Evolutionary conservation across 2,888 invertebrate species (phyloP), one percentile per base, ranked within the genome.

Genomic region (Heliconius hortense): DNA sequence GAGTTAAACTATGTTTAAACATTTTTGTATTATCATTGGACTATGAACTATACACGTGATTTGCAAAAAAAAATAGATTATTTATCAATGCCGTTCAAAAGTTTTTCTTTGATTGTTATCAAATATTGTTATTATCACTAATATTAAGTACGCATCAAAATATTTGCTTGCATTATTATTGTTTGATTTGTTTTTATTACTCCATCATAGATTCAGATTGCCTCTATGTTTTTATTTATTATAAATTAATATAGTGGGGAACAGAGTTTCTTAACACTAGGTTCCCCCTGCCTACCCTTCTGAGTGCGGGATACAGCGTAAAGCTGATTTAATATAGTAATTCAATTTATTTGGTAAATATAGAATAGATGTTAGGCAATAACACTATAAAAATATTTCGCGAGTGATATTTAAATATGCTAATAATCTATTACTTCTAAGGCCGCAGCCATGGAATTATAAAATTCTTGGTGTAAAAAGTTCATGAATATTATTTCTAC

Each of bases 81-180:
- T n/a, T n/a, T n/a, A 24, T 39, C 4, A 2, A 24, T 39, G 39
- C 24, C 7, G 24, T 24, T 39, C 3, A 18, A 66, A 66, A 24
- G 66, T 39, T 66, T 66, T 66, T 66, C 15, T 7, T 66, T 39
- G 66, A 66, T n/a, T n/a, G n/a, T n/a, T n/a, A n/a, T n/a, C n/a
- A n/a, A n/a, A n/a, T n/a, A n/a, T n/a, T n/a, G n/a, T n/a, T 39
- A 39, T 5, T 66, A 66, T 66, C 39, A 43, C 2, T 31, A 66
- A 18, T 35, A 39, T 39, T 39, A 15, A 66, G 39, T 66, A 39
- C 66, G 21, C 15, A 43, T 66, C 66, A 66, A 24, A 66, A 66
- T 66, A 66, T 66, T 66, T 39, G 66, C 56, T 8, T 39, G 4
- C 13, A 64, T 39, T 64, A 64, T 35, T 39, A 39, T 39, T 39